Base-by-base conservation (phyloP, 2,113 vertebrate species). In the Oncorhynchus kisutch region DNA sequence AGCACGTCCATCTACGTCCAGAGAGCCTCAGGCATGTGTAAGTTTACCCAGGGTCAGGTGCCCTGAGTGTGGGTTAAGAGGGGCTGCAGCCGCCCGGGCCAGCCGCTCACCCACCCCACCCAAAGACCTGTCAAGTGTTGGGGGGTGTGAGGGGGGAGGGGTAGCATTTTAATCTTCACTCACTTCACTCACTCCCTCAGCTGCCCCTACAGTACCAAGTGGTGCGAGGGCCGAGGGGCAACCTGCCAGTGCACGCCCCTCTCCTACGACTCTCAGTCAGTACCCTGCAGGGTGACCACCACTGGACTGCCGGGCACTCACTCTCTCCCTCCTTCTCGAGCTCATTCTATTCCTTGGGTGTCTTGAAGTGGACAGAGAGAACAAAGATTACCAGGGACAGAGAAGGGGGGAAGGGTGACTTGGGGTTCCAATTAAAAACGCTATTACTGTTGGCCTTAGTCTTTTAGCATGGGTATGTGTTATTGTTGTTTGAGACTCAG, bases 11-110 rank as follows among this genome's bases (percentile, higher is more conserved):
- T 25, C 65, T 20, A 20, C 14, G 2, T 31, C 18, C 67, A 73
- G 5, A 16, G 67, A 65, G 78, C 64, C 62, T 69, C 85, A 83
- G 88, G 87, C 88, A 90, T 90, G 88, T 89, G 88, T 91, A 87
- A 88, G 87, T 89, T 90, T 90, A 90, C 83, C 81, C 86, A 87
- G 86, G 82, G 88, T 90, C 88, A 83, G 88, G 82, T 89, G 88
- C 83, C 86, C 78, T 14, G 73, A 86, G 75, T 62, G 78, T 76
- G 81, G 78, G 64, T 77, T 57, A 65, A 78, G 65, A 80, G 83
- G 80, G 24, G 2, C n/a, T 76, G 83, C 82, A 81, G 88, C 86
- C 86, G 85, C 77, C 85, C 29, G 81, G 66, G 66, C 77, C 88
- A 84, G 83, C 87, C 82, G 83, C 90, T 88, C 82, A 80, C 84